Evolutionary conservation across 2,113 vertebrate species (phyloP).

Genomic region (Macaca nemestrina): DNA sequence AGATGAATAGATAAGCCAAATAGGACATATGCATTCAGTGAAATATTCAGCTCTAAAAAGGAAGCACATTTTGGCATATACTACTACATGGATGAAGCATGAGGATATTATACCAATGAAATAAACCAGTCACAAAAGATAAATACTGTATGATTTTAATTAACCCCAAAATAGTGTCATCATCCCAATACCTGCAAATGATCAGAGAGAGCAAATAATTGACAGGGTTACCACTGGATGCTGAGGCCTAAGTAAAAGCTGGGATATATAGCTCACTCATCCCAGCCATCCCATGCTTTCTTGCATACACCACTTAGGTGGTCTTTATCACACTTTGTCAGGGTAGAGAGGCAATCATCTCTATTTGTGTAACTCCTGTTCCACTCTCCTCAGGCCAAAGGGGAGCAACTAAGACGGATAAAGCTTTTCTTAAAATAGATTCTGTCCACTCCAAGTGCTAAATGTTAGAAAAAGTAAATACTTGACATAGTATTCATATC

Average conservation of each 20-base stretch:
- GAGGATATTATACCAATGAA: background rate
- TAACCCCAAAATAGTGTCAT: background rate
- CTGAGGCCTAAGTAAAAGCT: background rate
- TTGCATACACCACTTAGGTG: no score
- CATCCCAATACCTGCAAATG: background rate
- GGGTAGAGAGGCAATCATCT: background rate
- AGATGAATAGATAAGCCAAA: background rate
- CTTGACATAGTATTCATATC: conserved; percentile 57
- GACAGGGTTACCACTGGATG: background rate
- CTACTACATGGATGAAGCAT: background rate
- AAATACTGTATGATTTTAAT: background rate
- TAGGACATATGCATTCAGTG: background rate
- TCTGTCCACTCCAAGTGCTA: conserved; percentile 68
- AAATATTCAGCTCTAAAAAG: background rate
- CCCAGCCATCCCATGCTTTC: no score
- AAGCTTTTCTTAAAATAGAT: conserved; percentile 72
- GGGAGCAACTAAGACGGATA: background rate
- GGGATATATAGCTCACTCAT: no score
- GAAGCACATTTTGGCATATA: background rate
- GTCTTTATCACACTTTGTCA: background rate
- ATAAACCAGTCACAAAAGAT: background rate
- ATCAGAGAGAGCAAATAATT: background rate
- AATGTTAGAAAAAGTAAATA: conserved; percentile 67
- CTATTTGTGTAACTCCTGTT: no score
- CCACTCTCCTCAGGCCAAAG: background rate